A percentile compares a stretch with the other conserved stretches of the same genome.
These are phyloP conservation scores for Sebastes matsubarae DNA, from an alignment of 2,797 vertebrate genomes.

Conservation along the genomic window DNA sequence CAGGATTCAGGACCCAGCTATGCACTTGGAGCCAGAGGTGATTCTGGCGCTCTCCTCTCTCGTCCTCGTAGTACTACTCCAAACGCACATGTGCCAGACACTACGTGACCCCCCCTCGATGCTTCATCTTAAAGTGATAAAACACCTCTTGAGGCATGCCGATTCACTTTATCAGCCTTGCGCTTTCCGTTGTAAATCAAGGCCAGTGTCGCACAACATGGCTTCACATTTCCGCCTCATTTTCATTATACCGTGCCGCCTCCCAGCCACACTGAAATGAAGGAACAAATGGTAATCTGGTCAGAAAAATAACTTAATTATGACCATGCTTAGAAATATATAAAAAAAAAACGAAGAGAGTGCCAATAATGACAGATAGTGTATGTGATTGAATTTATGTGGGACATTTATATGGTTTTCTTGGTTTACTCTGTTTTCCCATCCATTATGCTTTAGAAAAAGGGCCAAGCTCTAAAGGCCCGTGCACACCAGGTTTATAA, in stretches of 20 bases:
- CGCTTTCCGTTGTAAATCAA: constrained; percentile 63
- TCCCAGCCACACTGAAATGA: neutral
- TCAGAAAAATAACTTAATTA: constrained; percentile 56
- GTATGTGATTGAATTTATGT: constrained; percentile 52
- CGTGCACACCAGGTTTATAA: too few relatives aligned
- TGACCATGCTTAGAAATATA: neutral
- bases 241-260: constrained; percentile 52
- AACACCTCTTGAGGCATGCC: constrained; percentile 22
- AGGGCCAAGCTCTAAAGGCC: neutral
- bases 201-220: constrained; percentile 53
- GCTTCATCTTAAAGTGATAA: constrained; percentile 38
- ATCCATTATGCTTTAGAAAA: constrained; percentile 34
- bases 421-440: neutral
- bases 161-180: constrained; percentile 53
- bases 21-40: constrained; percentile 13
- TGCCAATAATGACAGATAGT: constrained; percentile 48
- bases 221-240: constrained; percentile 54
- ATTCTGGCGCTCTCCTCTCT: neutral
- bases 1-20: neutral
- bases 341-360: neutral
- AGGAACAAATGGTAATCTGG: constrained; percentile 12
- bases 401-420: constrained; percentile 53
- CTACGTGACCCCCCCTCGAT: neutral
- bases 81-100: constrained; percentile 9
- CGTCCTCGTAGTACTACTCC: neutral